Conservation (phyloP, 2,888 invertebrate species). For the Acrobasis suavella region DNA sequence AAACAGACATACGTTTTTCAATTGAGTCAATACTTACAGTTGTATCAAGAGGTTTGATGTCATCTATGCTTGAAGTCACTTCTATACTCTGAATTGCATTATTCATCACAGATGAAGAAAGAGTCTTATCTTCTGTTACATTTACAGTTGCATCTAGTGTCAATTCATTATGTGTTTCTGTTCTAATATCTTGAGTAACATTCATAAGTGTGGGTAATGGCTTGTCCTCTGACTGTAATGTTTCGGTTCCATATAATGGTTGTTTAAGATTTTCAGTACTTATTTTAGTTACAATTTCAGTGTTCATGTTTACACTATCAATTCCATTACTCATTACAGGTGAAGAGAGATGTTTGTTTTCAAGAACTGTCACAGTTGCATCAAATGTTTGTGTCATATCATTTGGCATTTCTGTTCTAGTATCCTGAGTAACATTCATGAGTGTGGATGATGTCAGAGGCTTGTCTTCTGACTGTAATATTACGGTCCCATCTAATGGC, state of each 20-base stretch:
- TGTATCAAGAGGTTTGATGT: not conserved
- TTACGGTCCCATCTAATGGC: not conserved
- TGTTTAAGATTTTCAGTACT: not conserved
- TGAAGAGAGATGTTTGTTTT: not conserved
- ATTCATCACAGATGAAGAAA: not conserved
- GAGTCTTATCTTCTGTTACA: not conserved
- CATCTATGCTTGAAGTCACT: not conserved
- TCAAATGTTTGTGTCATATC: not conserved
- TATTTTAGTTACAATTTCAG: not conserved
- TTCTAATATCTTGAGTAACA: constrained; percentile 5
- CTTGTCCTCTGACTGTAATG: not conserved
- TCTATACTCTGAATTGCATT: not conserved
- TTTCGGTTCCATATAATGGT: not conserved
- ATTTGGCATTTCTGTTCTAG: not conserved
- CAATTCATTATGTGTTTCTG: not conserved
- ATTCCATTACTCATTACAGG: not conserved
- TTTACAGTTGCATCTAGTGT: not conserved
- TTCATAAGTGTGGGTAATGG: not conserved
- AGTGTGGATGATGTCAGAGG: not conserved
- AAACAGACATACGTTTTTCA: constrained; percentile 12
- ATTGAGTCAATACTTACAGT: constrained; percentile 10
- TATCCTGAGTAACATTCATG: not conserved
- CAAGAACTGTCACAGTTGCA: not conserved
- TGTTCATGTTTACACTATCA: too few relatives aligned
- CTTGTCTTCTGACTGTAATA: constrained; percentile 2